These are phyloP conservation scores for Pteromalus puparum DNA, from an alignment of 1,140 invertebrate genomes.

Conservation along the genomic window DNA sequence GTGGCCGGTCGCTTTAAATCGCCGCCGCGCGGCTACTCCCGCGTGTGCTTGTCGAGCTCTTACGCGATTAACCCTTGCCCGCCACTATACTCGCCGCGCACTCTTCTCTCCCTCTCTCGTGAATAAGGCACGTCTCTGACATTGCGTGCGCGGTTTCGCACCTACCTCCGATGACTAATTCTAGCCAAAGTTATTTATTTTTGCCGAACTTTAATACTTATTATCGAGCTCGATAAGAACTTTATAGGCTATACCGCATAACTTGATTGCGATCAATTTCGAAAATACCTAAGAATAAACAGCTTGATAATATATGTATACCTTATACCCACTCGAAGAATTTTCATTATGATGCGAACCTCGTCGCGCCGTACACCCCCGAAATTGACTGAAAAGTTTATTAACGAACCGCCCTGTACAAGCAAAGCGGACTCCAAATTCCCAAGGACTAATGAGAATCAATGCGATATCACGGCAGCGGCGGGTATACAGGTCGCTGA, in stretches of 20 bases:
- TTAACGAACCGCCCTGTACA: neutral
- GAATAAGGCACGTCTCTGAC: neutral
- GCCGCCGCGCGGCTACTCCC: no score
- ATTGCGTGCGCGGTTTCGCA: neutral
- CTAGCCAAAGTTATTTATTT: no score
- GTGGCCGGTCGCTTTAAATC: neutral
- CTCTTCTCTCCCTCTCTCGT: neutral
- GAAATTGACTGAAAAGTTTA: conserved; percentile 18
- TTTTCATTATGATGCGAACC: neutral
- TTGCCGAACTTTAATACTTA: no score
- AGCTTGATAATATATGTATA: no score
- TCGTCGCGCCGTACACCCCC: neutral
- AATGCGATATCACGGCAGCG: conserved; percentile 31
- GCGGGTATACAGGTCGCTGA: neutral
- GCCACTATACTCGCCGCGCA: no score
- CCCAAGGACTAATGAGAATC: conserved; percentile 33
- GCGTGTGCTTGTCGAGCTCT: neutral
- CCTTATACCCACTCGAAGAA: no score
- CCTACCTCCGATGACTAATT: neutral
- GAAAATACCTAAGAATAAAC: neutral
- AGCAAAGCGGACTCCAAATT: neutral
- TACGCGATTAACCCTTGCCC: neutral
- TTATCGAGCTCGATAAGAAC: no score
- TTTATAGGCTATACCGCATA: no score
- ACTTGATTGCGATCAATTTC: no score